Conservation (phyloP, 2,888 invertebrate genomes). For the Apotomis turbidana region DNA sequence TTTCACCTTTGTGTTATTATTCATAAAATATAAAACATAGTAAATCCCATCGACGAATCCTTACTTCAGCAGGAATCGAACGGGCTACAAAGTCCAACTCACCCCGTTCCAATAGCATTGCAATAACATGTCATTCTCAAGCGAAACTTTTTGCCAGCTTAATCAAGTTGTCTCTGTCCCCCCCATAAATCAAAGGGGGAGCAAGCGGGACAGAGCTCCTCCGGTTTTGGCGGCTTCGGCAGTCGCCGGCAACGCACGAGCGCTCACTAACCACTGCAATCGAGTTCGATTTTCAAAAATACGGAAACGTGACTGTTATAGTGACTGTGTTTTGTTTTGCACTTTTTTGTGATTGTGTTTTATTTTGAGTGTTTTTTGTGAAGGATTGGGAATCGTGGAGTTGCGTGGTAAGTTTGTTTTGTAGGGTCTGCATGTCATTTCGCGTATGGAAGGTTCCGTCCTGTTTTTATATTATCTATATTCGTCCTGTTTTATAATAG, state of each 20-base stretch:
- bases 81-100: background rate
- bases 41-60: no score
- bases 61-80: background rate
- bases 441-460: no score
- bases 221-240: constrained; percentile 52
- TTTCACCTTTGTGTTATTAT: no score
- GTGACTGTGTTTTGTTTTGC: constrained; percentile 13
- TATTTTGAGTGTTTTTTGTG: constrained; percentile 10
- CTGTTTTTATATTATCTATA: no score
- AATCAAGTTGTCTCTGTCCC: constrained; percentile 50
- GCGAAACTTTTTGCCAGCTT: constrained; percentile 50
- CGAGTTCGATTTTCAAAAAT: constrained; percentile 47
- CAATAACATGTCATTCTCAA: constrained; percentile 38
- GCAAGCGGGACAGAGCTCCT: constrained; percentile 51
- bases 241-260: constrained; percentile 66
- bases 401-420: constrained; percentile 7
- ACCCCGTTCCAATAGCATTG: constrained; percentile 25
- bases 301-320: constrained; percentile 25
- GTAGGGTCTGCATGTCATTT: background rate
- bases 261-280: constrained; percentile 53
- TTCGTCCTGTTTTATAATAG: no score
- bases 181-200: constrained; percentile 36
- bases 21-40: no score
- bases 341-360: constrained; percentile 17
- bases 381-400: constrained; percentile 8